These are phyloP conservation scores for Protonibea diacanthus DNA, from an alignment of 2,797 vertebrate species.

Conservation along the genomic window DNA sequence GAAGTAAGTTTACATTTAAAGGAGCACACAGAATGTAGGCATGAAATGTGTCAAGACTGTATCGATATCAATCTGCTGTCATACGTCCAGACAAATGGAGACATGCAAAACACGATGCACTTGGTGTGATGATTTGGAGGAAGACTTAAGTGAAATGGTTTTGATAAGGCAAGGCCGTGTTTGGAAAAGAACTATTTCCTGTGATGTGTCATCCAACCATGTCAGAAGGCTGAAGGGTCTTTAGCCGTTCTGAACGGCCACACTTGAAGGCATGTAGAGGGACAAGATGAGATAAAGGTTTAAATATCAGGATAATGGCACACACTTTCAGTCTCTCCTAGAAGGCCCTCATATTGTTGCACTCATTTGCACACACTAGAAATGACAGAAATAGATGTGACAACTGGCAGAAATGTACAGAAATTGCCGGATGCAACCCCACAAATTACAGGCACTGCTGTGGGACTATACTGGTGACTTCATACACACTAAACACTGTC, in stretches of 20 bases:
- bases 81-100: neutral
- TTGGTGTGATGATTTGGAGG: neutral
- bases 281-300: neutral
- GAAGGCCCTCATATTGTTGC: neutral
- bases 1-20: slow-evolving; percentile 10
- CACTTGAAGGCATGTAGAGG: neutral
- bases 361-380: neutral
- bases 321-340: neutral
- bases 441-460: no score
- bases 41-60: neutral
- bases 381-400: neutral
- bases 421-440: no score
- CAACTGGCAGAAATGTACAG: no score
- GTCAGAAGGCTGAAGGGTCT: no score
- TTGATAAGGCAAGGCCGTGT: neutral
- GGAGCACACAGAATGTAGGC: neutral
- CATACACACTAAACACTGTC: no score
- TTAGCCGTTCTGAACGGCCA: no score
- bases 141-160: neutral
- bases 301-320: no score
- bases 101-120: neutral
- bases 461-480: no score
- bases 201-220: no score
- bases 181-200: neutral
- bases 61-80: neutral